A percentile compares a stretch with the other conserved stretches of the same genome.
Conservation (phyloP, 2,888 invertebrate species). For the Drosophila nigricruria region DNA sequence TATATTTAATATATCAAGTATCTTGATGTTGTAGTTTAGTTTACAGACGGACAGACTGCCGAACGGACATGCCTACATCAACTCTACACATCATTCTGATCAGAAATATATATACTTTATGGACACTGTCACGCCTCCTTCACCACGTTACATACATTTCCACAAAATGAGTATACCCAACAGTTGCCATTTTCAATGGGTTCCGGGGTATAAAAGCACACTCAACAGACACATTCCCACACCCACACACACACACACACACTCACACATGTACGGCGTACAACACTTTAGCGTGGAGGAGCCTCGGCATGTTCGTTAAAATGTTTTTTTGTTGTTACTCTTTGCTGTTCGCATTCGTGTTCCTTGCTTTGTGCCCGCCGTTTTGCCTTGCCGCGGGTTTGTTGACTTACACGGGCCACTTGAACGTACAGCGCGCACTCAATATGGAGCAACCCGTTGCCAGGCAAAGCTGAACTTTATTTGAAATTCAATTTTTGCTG, state of each 20-base stretch:
- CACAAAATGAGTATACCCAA: background rate
- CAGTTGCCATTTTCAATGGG: background rate
- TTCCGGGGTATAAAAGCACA: background rate
- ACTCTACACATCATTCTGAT: no score
- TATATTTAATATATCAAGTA: no score
- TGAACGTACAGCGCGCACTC: slow-evolving; percentile 3
- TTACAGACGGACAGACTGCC: no score
- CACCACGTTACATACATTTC: background rate
- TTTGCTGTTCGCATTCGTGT: slow-evolving; percentile 14
- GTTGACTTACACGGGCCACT: slow-evolving; percentile 38
- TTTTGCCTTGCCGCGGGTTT: slow-evolving; percentile 37
- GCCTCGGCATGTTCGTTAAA: slow-evolving; percentile 17
- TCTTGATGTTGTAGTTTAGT: no score
- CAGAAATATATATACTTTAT: background rate
- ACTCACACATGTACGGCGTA: slow-evolving; percentile 1
- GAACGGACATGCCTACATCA: no score
- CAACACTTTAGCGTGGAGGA: slow-evolving; percentile 29
- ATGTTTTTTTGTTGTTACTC: slow-evolving; percentile 13
- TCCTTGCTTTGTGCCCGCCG: slow-evolving; percentile 17
- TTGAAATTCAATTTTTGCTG: background rate
- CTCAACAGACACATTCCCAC: slow-evolving; percentile 1
- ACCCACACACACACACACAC: background rate
- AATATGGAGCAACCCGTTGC: background rate
- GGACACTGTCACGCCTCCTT: background rate
- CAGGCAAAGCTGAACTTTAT: background rate